Evolutionary conservation across 2,113 vertebrate species (phyloP).

Genomic region (Apteryx owenii): DNA sequence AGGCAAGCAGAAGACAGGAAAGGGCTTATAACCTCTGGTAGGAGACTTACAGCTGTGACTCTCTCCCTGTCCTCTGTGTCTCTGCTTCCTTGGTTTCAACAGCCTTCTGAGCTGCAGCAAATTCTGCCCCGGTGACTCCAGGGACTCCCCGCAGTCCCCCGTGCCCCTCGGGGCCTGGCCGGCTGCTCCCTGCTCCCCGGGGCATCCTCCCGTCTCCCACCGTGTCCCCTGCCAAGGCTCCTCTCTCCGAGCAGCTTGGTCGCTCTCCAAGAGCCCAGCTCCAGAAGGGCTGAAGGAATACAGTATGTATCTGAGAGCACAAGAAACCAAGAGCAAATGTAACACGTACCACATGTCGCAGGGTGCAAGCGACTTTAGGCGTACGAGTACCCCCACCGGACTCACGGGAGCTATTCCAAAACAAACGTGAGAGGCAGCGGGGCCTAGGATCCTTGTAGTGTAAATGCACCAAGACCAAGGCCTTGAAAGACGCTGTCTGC

Average conservation of each 20-base stretch:
- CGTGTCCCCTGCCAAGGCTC: not conserved
- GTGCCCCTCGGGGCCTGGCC: not conserved
- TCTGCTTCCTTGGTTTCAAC: not conserved
- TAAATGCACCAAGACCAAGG: not conserved
- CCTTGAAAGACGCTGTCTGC: not conserved
- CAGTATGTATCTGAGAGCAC: not conserved
- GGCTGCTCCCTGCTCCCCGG: not conserved
- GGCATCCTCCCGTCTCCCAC: not conserved
- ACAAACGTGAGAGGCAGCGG: not conserved
- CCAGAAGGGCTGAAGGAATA: no score
- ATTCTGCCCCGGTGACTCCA: not conserved
- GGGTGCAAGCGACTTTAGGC: fast-evolving
- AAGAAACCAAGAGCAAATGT: not conserved
- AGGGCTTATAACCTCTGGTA: not conserved
- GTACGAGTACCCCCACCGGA: not conserved
- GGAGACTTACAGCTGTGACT: not conserved
- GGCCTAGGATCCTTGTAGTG: fast-evolving
- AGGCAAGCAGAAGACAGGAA: not conserved
- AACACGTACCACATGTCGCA: not conserved
- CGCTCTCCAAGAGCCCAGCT: no score
- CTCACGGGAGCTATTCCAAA: not conserved
- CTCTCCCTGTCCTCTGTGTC: not conserved
- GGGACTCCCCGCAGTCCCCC: not conserved
- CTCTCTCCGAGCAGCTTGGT: not conserved
- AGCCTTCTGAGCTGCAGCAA: not conserved